A percentile compares a stretch with the other conserved stretches of the same genome.
phyloP scores from a whole-genome alignment of 2,113 vertebrate genomes.

The Spermophilus dauricus region DNA sequence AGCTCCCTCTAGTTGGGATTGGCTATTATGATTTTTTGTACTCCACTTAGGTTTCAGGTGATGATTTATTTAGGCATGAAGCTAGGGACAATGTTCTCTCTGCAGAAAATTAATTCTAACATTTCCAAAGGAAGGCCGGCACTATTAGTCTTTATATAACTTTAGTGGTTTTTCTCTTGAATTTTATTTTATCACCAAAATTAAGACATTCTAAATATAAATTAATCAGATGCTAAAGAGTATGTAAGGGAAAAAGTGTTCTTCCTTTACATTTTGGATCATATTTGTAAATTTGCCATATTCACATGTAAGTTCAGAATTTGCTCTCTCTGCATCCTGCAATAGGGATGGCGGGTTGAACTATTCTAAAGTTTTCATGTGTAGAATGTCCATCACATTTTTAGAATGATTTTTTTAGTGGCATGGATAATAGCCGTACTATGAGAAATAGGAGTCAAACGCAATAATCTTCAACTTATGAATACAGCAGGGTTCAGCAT shows the following conservation, averaged over 20 bases:
- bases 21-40: not conserved
- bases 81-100: not conserved
- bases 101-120: conserved; percentile 36
- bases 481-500: not conserved
- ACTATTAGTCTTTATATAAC: not conserved
- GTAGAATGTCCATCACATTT: conserved; percentile 34
- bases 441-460: conserved; percentile 70
- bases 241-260: not conserved
- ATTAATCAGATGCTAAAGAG: not conserved
- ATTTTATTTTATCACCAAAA: conserved; percentile 55
- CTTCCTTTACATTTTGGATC: conserved; percentile 34
- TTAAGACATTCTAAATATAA: conserved; percentile 23
- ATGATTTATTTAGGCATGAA: not conserved
- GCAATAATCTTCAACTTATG: conserved; percentile 37
- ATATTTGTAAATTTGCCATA: not conserved
- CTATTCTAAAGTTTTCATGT: conserved; percentile 5
- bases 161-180: not conserved
- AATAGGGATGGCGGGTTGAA: not conserved
- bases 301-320: not conserved
- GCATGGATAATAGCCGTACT: not conserved
- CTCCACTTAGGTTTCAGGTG: not conserved
- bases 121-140: not conserved
- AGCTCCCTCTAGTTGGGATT: not conserved
- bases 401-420: conserved; percentile 49
- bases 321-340: not conserved